Base-by-base conservation (phyloP, 2,888 invertebrate genomes). In the Drosophila limbata region DNA sequence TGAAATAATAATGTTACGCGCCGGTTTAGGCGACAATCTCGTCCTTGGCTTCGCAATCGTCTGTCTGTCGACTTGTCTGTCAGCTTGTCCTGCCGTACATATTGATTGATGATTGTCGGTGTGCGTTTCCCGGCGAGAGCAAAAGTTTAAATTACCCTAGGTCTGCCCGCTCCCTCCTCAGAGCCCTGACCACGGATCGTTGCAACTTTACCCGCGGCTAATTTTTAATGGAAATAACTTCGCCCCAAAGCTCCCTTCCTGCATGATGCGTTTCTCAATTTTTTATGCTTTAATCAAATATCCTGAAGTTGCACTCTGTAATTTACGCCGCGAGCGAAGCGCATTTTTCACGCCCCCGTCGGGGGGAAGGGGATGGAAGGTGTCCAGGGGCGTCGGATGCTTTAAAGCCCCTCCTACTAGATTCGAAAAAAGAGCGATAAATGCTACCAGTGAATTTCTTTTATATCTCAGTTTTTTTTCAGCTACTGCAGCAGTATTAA, bases 1-100 rank as follows among this genome's bases (percentile, higher is more conserved):
- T 83, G 81, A 82, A 84, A 84, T 88, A 84, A 88, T 88, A 83
- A 78, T 81, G 83, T 85, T 85, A 85, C 72, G 80, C 78, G 66
- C 48, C 55, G 51, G 66, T 59, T 67, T 59, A 68, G 60, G 69
- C 65, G 77, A 70, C 68, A 55, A 63, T 56, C 55, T 33, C 39
- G 52, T 67, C 45, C 51, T 64, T 52, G n/a, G 61, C 65, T 47
- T 39, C 40, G 47, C 64, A 45, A 42, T 69, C 55, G 56, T 62
- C 69, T 42, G 28, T 28, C 28, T 28, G 57, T 47, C 57, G 35
- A 10, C 13, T 13, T 15, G 57, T 21, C 78, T 77, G 71, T 77
- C 70, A 51, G 69, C 47, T 42, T 40, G 62, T 57, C 67, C 60
- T 59, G 62, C 66, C 64, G 78, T 77, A 84, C 73, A 73, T 87